Evolutionary conservation across 2,888 invertebrate species (phyloP), one percentile per base, ranked within the genome.

Genomic region (Heliconius ismenius): DNA sequence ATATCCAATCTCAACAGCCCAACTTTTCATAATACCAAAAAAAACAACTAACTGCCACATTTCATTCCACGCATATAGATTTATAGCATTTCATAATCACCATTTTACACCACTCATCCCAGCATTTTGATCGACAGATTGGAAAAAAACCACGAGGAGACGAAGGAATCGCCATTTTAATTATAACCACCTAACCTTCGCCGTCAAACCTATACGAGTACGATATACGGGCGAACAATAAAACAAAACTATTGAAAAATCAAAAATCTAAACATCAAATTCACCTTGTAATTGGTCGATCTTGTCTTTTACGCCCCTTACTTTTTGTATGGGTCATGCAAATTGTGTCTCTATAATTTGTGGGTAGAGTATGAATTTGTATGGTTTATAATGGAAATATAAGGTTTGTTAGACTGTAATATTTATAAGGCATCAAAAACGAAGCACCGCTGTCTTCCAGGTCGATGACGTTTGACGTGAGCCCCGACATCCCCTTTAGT

Each of bases 381-480:
- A 60, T 74, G 60, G 60, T 64, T 70, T 26, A 75, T 77, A 60
- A 28, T 18, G 26, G 11, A 10, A 28, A 77, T 84, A 86, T 88
- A 90, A 88, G 90, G 83, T 84, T 81, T 84, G 83, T 86, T 82
- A 87, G 84, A 87, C 81, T 88, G 88, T 90, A 90, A 89, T 92
- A 92, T 93, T 92, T 92, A 93, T 92, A 93, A 92, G 91, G 89
- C 88, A 89, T 88, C 92, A 93, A 92, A 92, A 92, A 87, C 91
- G 91, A 92, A 92, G 90, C 91, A 90, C 92, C 83, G 91, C 91
- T 83, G 91, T 93, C 92, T 93, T 92, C 90, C 90, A 90, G 85
- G 84, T 90, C 92, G 92, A 93, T 94, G 94, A 93, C 92, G 93
- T 93, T 93, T 93, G 94, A 94, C 91, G 93, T 90, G 88, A 86